Evolutionary conservation across 2,113 vertebrate species (phyloP).

Genomic region (Scophthalmus maximus): DNA sequence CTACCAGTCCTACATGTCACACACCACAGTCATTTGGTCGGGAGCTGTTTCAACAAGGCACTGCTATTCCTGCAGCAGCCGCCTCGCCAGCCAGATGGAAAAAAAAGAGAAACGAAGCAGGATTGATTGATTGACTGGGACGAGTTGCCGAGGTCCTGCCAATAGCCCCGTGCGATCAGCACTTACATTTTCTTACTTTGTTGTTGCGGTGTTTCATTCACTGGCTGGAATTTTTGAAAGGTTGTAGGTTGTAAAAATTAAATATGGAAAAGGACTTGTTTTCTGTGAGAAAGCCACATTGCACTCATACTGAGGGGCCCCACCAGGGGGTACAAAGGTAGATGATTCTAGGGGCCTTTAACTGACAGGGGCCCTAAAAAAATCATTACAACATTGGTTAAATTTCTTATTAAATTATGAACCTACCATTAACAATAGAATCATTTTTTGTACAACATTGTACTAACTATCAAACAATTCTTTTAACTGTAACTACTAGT

Average conservation of each 20-base stretch:
- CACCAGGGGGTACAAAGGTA: too few relatives aligned
- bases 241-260: too few relatives aligned
- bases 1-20: slow-evolving; percentile 65
- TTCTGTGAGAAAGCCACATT: too few relatives aligned
- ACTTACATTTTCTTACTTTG: background rate
- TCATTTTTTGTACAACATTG: background rate
- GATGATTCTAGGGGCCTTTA: too few relatives aligned
- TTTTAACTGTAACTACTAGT: too few relatives aligned
- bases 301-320: too few relatives aligned
- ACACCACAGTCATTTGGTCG: slow-evolving; percentile 68
- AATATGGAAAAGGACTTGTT: too few relatives aligned
- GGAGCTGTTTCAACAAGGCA: slow-evolving; percentile 75
- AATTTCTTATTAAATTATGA: background rate
- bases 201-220: background rate
- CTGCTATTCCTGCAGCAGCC: slow-evolving; percentile 52
- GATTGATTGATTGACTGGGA: slow-evolving; percentile 43
- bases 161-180: background rate
- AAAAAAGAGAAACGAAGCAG: background rate
- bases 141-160: background rate
- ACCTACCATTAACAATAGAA: background rate
- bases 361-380: too few relatives aligned
- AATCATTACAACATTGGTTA: background rate
- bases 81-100: slow-evolving; percentile 11
- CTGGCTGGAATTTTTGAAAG: background rate
- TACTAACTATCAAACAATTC: background rate